Base-by-base conservation (phyloP, 1,140 invertebrate species). In the Drosophila leontia region DNA sequence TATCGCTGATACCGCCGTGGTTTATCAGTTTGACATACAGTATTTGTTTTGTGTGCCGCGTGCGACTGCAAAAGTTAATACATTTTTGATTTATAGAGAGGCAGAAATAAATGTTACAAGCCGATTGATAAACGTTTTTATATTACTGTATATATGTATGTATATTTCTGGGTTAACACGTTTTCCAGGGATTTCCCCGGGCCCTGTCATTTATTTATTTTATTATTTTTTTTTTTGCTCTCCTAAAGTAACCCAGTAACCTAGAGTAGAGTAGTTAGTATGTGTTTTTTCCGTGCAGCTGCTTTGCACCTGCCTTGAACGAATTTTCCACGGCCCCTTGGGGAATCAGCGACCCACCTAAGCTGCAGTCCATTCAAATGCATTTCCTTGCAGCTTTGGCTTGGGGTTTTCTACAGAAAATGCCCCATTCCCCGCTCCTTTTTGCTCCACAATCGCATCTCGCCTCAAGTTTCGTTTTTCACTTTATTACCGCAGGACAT, bases 401-500 rank as follows among this genome's bases (percentile, higher is more conserved):
- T 41, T 62, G 53, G 32, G 15, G 59, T 42, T 55, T 70, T 55
- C 47, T 8, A n/a, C 13, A 42, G 55, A 57, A 57, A 42, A 57
- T 39, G 19, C 8, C 34, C 15, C 32, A 19, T 23, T 12, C 44
- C 19, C 2, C 11, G 0, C 6, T 32, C 32, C 42, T 12, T 13
- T 29, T 17, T 26, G 19, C 35, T 2, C 34, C 39, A 26, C 19
- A 45, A 1, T 37, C 19, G n/a, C 67, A 68, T 32, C 39, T 57
- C 13, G 68, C 47, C 69, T 37, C 29, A 7, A 72, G 69, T 72
- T 72, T 60, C 53, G 67, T 44, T 71, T 60, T 60, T 72, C 53
- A 72, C 45, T 72, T 60, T 72, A 51, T 76, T 67, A 59, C 74
- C 72, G 53, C 74, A 76, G 74, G 74, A 76, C 74, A 76, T 76